These are phyloP conservation scores for Lordiphosa andalusiaca DNA, from an alignment of 2,888 invertebrate species.

Conservation along the genomic window DNA sequence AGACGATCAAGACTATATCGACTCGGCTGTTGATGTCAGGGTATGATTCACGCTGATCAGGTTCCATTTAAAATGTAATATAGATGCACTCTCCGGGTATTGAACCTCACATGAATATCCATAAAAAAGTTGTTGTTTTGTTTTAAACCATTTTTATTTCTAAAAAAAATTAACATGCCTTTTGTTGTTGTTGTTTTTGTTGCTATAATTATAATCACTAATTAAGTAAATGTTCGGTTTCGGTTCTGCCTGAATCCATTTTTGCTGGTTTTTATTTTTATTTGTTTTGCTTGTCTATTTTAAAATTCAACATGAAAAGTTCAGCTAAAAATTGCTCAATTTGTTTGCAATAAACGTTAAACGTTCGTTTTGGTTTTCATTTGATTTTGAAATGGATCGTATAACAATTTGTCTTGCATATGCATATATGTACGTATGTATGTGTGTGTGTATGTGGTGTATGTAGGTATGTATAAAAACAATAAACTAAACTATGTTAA, in stretches of 20 bases:
- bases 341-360: slow-evolving; percentile 43
- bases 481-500: slow-evolving; percentile 27
- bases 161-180: slow-evolving; percentile 71
- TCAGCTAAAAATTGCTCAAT: slow-evolving; percentile 65
- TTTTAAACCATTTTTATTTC: slow-evolving; percentile 71
- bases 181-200: slow-evolving; percentile 45
- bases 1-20: too few species aligned
- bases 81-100: too few species aligned
- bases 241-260: slow-evolving; percentile 38
- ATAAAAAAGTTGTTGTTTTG: slow-evolving; percentile 14
- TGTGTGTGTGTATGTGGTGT: slow-evolving; percentile 1
- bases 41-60: too few species aligned
- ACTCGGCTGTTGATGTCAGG: too few species aligned
- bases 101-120: too few species aligned
- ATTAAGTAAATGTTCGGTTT: slow-evolving; percentile 68
- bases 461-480: slow-evolving; percentile 34
- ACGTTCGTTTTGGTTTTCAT: slow-evolving; percentile 32
- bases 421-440: slow-evolving; percentile 16
- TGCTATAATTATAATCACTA: slow-evolving; percentile 59
- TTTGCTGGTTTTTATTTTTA: slow-evolving; percentile 22
- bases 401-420: slow-evolving; percentile 13
- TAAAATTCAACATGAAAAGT: slow-evolving; percentile 64
- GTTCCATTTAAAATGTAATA: too few species aligned
- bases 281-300: slow-evolving; percentile 47
- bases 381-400: slow-evolving; percentile 45